Conservation (phyloP, 2,888 invertebrate genomes). For the Trilocha varians region DNA sequence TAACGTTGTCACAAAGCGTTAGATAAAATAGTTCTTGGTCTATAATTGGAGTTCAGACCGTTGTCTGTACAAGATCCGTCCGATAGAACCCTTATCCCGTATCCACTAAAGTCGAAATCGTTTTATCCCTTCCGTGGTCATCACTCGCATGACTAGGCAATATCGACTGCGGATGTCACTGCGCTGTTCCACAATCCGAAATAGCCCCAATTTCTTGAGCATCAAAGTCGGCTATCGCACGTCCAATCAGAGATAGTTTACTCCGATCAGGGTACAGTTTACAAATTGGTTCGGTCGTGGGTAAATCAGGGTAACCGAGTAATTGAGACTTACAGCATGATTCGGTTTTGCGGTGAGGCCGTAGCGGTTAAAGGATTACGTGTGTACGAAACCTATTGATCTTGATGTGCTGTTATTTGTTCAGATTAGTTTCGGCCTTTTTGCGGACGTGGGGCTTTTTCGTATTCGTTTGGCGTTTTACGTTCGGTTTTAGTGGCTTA, state of each 20-base stretch:
- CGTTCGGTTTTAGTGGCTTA: background rate
- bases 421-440: constrained; percentile 9
- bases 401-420: constrained; percentile 20
- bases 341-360: constrained; percentile 50
- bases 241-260: constrained; percentile 36
- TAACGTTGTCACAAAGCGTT: constrained; percentile 68
- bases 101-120: constrained; percentile 26
- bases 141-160: constrained; percentile 71
- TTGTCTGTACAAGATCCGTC: constrained; percentile 22
- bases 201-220: constrained; percentile 5
- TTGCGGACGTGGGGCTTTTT: background rate
- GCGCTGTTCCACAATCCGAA: background rate
- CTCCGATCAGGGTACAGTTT: constrained; percentile 61
- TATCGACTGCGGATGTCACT: constrained; percentile 63
- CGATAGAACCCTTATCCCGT: constrained; percentile 23
- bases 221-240: constrained; percentile 24
- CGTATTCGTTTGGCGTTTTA: background rate
- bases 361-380: constrained; percentile 62
- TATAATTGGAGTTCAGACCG: constrained; percentile 64
- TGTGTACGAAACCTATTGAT: constrained; percentile 53
- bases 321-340: constrained; percentile 71
- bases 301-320: constrained; percentile 68
- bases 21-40: constrained; percentile 72
- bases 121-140: constrained; percentile 44
- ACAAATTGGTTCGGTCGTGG: constrained; percentile 71